phyloP scores from a whole-genome alignment of 2,113 vertebrate species.

The Arvicanthis niloticus region DNA sequence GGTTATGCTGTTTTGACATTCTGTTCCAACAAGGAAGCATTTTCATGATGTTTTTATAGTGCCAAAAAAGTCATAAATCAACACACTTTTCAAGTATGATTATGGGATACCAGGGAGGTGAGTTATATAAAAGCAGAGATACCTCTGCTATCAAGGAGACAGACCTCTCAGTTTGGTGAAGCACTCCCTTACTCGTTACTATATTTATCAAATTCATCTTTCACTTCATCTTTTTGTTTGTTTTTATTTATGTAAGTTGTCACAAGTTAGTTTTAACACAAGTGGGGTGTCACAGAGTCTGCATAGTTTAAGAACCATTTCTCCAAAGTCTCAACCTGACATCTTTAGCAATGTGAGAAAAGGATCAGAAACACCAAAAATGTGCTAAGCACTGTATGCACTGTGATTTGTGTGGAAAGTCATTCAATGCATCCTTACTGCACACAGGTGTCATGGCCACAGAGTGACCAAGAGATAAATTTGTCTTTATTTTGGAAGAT shows the following conservation, averaged over 20 bases:
- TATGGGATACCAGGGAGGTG: not conserved
- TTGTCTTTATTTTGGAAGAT: not conserved
- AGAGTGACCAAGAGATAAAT: not conserved
- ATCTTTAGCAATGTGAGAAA: not conserved
- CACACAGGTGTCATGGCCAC: not conserved
- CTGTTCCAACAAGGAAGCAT: not conserved
- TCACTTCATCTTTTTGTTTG: not conserved
- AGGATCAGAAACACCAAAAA: not conserved
- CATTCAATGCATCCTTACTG: not conserved
- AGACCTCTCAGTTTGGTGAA: not conserved
- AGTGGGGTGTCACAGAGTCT: not conserved
- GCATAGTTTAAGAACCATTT: not conserved
- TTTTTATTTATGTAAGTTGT: not conserved
- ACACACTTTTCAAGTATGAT: not conserved
- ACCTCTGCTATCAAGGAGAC: not conserved
- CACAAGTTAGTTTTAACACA: not conserved
- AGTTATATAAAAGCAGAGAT: not conserved
- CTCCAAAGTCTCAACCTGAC: not conserved
- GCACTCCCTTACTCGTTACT: not conserved
- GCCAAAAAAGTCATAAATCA: not conserved
- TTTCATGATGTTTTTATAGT: not conserved
- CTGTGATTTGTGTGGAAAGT: not conserved
- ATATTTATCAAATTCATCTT: not conserved
- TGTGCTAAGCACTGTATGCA: not conserved
- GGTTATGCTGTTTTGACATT: not conserved